Evolutionary conservation across 2,888 invertebrate genomes (phyloP), one percentile per base, ranked within the genome.

Genomic region (Teinopalpus imperialis): DNA sequence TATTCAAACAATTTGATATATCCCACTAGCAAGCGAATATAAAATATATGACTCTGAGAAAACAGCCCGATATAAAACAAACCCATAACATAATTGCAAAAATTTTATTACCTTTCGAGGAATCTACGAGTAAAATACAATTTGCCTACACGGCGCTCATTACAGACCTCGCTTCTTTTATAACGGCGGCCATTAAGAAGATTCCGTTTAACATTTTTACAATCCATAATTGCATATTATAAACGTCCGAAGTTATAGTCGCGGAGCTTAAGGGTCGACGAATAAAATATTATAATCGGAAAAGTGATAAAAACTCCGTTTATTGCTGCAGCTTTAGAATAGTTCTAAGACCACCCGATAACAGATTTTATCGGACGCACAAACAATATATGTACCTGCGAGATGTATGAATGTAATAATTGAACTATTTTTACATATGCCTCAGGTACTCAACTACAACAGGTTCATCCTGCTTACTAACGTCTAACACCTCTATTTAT

Each of bases 221-320:
- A 86, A 70, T 82, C 82, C 69, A 61, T 88, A 88, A 89, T 89
- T 87, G 81, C 68, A 75, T 73, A 79, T 81, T 86, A 81, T 86
- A 86, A 78, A 78, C 64, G 63, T 58, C 54, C 58, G 52, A 47
- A 53, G 66, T 69, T 69, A 72, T 64, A 62, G 69, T 59, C 60
- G 48, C 34, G 43, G 46, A 26, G 52, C 47, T 43, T 43, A 31
- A 42, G 54, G 51, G 47, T 36, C 34, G 12, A 13, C 41, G 52
- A 50, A 54, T 58, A 62, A 65, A 66, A 63, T 62, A 63, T 63
- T 60, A 55, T 63, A 62, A 57, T 56, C 50, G 54, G 55, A 50
- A 54, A 51, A 56, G 50, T 51, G 48, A 59, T 63, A 57, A 61
- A 59, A 53, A 51, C 47, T 20, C 18, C 14, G 36, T 53, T 48